A percentile compares a stretch with the other conserved stretches of the same genome.
These are phyloP conservation scores for Balaeniceps rex DNA, from an alignment of 2,113 vertebrate genomes.

Conservation along the genomic window DNA sequence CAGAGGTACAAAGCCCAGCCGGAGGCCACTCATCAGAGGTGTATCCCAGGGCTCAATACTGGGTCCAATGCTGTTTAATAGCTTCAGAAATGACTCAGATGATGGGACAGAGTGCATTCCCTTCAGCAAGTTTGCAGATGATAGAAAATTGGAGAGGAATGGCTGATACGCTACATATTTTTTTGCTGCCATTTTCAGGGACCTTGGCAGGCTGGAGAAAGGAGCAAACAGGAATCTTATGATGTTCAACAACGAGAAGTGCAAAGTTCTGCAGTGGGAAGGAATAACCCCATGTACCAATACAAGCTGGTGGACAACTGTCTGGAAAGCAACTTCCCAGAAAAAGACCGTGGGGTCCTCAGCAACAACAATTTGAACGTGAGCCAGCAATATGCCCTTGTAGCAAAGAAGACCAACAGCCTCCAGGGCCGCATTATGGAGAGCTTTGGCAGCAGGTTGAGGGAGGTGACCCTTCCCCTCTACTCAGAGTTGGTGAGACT, in stretches of 20 bases:
- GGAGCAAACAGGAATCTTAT: background rate
- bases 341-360: background rate
- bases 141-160: background rate
- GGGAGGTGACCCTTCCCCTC: background rate
- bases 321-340: background rate
- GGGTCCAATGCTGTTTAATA: background rate
- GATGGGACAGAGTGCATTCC: background rate
- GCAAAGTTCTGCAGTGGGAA: background rate
- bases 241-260: background rate
- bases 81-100: background rate
- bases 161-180: background rate
- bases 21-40: background rate
- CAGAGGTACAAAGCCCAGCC: background rate
- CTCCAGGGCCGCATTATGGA: background rate
- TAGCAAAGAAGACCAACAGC: background rate
- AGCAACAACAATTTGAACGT: background rate
- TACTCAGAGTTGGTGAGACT: fast-evolving
- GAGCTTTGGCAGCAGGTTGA: background rate
- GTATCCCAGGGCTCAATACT: background rate
- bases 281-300: background rate
- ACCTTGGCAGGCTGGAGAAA: background rate
- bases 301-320: background rate
- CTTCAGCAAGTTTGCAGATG: background rate
- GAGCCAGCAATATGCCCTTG: background rate
- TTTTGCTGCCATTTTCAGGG: background rate